These are phyloP conservation scores for Rhineura floridana DNA, from an alignment of 2,113 vertebrate species.

Conservation along the genomic window DNA sequence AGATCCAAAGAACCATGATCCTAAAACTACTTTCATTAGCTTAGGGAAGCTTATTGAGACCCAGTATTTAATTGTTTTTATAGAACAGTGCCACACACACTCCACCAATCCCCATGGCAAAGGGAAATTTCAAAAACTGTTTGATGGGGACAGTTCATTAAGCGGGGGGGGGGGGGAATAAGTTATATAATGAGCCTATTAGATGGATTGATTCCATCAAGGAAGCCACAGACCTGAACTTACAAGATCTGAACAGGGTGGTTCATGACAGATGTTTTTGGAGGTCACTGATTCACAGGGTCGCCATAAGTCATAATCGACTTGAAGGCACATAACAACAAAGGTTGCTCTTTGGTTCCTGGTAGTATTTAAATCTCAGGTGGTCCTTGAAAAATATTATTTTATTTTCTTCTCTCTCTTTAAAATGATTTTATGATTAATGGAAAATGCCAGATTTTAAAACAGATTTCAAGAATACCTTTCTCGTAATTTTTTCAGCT, in stretches of 20 bases:
- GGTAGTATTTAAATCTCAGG: background rate
- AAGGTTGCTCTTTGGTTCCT: background rate
- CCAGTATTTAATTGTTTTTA: background rate
- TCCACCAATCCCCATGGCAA: background rate
- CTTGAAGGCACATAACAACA: too few species aligned
- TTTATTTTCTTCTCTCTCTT: background rate
- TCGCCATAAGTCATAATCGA: too few species aligned
- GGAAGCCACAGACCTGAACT: too few species aligned
- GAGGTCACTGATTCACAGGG: too few species aligned
- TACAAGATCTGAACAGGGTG: too few species aligned
- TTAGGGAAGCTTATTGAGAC: background rate
- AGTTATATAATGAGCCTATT: too few species aligned
- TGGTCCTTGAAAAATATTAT: background rate
- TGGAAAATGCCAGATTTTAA: background rate
- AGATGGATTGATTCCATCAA: too few species aligned
- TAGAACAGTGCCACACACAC: background rate
- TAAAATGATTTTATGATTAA: background rate
- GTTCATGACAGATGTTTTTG: too few species aligned
- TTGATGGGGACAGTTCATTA: background rate
- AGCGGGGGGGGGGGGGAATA: too few species aligned
- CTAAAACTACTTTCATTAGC: background rate
- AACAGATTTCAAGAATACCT: slow-evolving; percentile 77
- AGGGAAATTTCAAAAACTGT: background rate
- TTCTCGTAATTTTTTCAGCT: slow-evolving; percentile 93
- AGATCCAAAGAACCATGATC: background rate